phyloP scores from a whole-genome alignment of 2,888 invertebrate genomes.

The Polyommatus iphigenia region DNA sequence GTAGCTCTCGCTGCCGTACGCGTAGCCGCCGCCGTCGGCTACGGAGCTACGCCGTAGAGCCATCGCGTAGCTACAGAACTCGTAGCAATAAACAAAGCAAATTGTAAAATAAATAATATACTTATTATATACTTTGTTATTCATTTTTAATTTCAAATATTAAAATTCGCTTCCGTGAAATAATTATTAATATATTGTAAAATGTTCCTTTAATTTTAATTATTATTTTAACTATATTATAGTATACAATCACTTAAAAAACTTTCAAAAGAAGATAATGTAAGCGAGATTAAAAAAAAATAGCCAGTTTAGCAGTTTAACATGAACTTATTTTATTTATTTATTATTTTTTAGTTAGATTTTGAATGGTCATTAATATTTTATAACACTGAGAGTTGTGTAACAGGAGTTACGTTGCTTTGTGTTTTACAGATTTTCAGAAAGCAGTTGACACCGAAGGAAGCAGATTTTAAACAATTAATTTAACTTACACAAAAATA shows the following conservation, averaged over 20 bases:
- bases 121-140: too few relatives aligned
- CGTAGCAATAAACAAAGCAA: background rate
- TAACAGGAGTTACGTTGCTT: slow-evolving; percentile 25
- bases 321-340: too few relatives aligned
- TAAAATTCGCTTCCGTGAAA: too few relatives aligned
- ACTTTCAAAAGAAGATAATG: too few relatives aligned
- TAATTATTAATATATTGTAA: too few relatives aligned
- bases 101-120: too few relatives aligned
- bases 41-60: background rate
- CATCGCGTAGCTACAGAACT: background rate
- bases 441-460: background rate
- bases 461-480: background rate
- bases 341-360: background rate
- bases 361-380: background rate
- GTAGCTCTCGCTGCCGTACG: background rate
- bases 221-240: too few relatives aligned
- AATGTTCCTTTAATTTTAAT: too few relatives aligned
- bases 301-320: too few relatives aligned
- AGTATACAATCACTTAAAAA: too few relatives aligned
- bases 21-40: background rate
- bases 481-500: background rate
- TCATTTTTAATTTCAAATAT: too few relatives aligned
- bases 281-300: too few relatives aligned
- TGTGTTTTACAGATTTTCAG: slow-evolving; percentile 32
- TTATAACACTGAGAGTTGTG: slow-evolving; percentile 33